Conservation (phyloP, 1,140 invertebrate species). For the Aphaenogaster ashmeadi region DNA sequence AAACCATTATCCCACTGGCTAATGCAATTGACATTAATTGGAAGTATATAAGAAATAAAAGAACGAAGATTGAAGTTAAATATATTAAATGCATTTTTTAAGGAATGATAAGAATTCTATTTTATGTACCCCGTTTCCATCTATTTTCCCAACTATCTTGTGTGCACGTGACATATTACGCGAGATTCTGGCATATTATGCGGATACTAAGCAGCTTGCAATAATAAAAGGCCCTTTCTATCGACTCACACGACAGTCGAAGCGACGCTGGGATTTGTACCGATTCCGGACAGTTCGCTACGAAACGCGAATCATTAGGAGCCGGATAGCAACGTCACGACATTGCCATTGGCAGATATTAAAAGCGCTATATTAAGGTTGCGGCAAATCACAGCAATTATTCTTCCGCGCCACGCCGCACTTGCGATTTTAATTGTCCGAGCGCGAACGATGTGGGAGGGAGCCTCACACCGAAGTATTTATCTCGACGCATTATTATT, state of each 20-base stretch:
- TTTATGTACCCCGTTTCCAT: not conserved
- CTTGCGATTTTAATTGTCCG: conserved; percentile 66
- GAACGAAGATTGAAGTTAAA: not conserved
- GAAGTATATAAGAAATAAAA: not conserved
- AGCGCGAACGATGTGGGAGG: not conserved
- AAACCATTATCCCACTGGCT: not conserved
- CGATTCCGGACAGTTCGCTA: not conserved
- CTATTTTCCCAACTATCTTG: not conserved
- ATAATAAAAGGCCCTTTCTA: conserved; percentile 3
- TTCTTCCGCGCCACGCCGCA: conserved; percentile 13
- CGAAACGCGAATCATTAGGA: not conserved
- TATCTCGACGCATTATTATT: conserved; percentile 67
- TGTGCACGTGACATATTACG: not conserved
- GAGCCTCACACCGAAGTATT: conserved; percentile 39
- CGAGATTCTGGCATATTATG: not conserved
- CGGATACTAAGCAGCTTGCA: conserved; percentile 12
- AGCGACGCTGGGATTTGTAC: not conserved
- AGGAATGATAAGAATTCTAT: not conserved
- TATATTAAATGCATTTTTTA: not conserved
- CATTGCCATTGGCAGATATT: not conserved
- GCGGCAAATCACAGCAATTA: conserved; percentile 63
- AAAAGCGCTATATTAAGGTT: conserved; percentile 39
- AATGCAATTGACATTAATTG: not conserved
- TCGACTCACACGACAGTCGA: conserved; percentile 14
- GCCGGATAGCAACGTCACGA: not conserved